A percentile compares a stretch with the other conserved stretches of the same genome.
phyloP scores from a whole-genome alignment of 2,888 invertebrate genomes.

The Brachylomia viminalis region DNA sequence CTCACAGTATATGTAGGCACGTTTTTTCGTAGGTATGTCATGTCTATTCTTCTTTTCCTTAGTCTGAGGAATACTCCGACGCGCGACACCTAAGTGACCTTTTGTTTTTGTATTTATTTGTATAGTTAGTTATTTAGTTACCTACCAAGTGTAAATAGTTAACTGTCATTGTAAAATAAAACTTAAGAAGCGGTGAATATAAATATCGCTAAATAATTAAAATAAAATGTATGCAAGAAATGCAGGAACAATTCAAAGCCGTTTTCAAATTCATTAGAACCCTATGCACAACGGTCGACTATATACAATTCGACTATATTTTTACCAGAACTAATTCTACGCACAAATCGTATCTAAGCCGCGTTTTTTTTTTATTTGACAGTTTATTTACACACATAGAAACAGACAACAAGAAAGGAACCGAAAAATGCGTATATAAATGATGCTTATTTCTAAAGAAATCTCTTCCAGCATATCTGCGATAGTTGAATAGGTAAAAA shows the following conservation, averaged over 20 bases:
- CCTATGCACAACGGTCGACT: not conserved
- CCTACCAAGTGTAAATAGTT: too few relatives aligned
- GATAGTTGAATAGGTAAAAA: not conserved
- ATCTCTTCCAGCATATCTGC: not conserved
- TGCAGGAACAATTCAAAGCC: not conserved
- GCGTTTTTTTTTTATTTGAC: not conserved
- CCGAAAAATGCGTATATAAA: not conserved
- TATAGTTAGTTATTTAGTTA: too few relatives aligned
- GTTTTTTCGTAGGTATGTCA: too few relatives aligned
- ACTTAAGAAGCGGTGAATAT: too few relatives aligned
- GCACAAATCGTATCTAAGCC: not conserved
- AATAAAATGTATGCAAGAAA: not conserved
- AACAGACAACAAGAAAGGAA: not conserved
- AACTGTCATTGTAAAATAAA: too few relatives aligned
- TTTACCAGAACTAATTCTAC: not conserved
- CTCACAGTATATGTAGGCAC: too few relatives aligned
- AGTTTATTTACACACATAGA: not conserved
- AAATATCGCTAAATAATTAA: too few relatives aligned
- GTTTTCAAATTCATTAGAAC: not conserved
- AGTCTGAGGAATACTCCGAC: too few relatives aligned
- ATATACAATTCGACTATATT: not conserved
- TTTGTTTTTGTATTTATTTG: too few relatives aligned
- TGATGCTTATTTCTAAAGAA: not conserved
- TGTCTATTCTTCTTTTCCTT: too few relatives aligned
- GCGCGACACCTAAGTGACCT: too few relatives aligned